Base-by-base conservation (phyloP, 2,888 invertebrate species). In the Proisotoma minuta region DNA sequence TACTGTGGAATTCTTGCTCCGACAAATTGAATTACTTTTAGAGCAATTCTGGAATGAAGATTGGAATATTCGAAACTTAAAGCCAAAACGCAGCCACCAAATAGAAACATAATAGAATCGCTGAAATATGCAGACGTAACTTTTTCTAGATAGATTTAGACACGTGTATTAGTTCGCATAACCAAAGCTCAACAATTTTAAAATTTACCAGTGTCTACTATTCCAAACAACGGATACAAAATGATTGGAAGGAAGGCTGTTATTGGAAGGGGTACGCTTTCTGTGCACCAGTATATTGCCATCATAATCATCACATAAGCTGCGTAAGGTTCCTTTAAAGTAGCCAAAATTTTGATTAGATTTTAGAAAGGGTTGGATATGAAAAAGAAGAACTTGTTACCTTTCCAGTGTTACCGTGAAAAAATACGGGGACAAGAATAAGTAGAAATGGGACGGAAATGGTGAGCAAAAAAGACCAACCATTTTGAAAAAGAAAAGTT, bases 241-340 rank as follows among this genome's bases (percentile, higher is more conserved):
- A 90, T 82, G 71, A 92, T 87, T 0, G 91, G 91, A 61, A 92
- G 81, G 78, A 92, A 84, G 0, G 91, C 88, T 1, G 91, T 91
- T 1, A 91, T 84, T 0, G 91, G 87, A 2, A 91, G 79, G 0
- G 91, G 91, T 0, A 92, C 78, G 0, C 87, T 85, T 76, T 92
- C 91, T 8, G 70, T 67, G 67, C 71, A 66, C 65, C 69, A 73
- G 56, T 68, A 71, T n/a, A 67, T 57, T 3, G 69, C 65, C 71
- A 73, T 73, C 23, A 73, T 40, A 12, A 66, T 5, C 28, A 71
- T 70, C 1, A 66, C 60, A 47, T 66, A 73, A 8, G 73, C 73
- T 43, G 65, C 70, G 39, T 69, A 73, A 1, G 73, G 67, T 47
- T 71, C 73, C 71, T 72, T n/a, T n/a, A n/a, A n/a, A n/a, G n/a